Conservation (phyloP, 2,888 invertebrate genomes). For the Patella depressa region DNA sequence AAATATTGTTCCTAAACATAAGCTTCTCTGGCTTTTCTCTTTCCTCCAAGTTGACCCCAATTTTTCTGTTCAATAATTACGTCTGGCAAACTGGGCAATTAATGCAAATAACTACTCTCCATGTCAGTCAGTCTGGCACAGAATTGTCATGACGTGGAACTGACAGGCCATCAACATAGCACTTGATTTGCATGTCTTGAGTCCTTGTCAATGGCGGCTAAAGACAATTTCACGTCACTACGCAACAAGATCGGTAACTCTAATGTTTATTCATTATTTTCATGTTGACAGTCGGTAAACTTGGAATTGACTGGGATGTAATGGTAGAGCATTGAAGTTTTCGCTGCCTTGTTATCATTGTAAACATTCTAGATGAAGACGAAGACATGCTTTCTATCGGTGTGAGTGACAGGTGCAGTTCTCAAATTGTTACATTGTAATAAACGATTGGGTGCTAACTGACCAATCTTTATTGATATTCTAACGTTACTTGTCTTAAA, state of each 20-base stretch:
- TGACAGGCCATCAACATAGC: slow-evolving; percentile 1
- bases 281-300: not conserved
- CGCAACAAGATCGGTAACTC: slow-evolving; percentile 2
- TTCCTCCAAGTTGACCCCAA: too few relatives aligned
- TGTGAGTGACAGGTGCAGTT: too few relatives aligned
- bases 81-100: too few relatives aligned
- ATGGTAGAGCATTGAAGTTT: slow-evolving; percentile 7
- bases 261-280: slow-evolving; percentile 10
- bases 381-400: too few relatives aligned
- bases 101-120: too few relatives aligned
- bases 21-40: too few relatives aligned
- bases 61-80: too few relatives aligned
- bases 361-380: not conserved
- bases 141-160: not conserved
- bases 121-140: not conserved
- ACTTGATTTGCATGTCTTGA: not conserved
- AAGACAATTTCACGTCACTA: slow-evolving; percentile 13
- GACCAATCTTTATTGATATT: too few relatives aligned
- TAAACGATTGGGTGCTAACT: too few relatives aligned
- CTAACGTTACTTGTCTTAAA: too few relatives aligned
- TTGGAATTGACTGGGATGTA: not conserved
- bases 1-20: too few relatives aligned
- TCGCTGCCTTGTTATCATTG: not conserved
- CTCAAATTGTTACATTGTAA: too few relatives aligned
- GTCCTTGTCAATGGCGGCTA: slow-evolving; percentile 7